Evolutionary conservation across 2,888 invertebrate species (phyloP), one percentile per base, ranked within the genome.

Genomic region (Reticulitermes lucifugus): DNA sequence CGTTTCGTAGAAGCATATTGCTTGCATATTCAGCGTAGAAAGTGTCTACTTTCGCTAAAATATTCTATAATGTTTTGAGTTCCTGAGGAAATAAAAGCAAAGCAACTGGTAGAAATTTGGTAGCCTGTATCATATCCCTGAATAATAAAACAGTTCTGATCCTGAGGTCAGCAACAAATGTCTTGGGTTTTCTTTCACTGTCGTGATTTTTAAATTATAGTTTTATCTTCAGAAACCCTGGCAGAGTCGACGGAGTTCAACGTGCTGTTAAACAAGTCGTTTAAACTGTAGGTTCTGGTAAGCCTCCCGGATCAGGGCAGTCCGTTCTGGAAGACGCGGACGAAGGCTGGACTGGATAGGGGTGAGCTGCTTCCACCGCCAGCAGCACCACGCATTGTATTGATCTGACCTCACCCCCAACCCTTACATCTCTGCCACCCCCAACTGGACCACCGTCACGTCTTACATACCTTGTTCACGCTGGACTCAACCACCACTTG

Each of bases 391-490:
- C 81, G 81, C 81, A 81, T 81, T 81, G 81, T 81, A 81, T 81
- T 81, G 81, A 81, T 81, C 81, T 81, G 81, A 81, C 81, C 81
- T 70, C 70, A 65, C 81, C 60, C 81, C 81, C 81, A 79, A 79
- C 79, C 79, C 79, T 79, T 79, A 79, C 79, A 79, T 79, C 79
- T 79, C 79, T 80, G 80, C 80, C 80, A 80, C 80, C 80, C 80
- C 81, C 81, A 65, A 81, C 81, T 81, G 81, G 81, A 81, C 81
- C 81, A 81, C 60, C 81, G 81, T 81, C 81, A 81, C 81, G 81
- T 81, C 81, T 81, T 81, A 81, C 65, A 70, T 81, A 70, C 81
- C 81, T 81, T 81, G 81, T 81, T 81, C 81, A 43, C 81, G 55
- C 81, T 81, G 81, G 81, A 81, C 81, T 41, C 41, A 9, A 43